These are phyloP conservation scores for Acanthopagrus latus DNA, from an alignment of 2,797 vertebrate species.

Conservation along the genomic window DNA sequence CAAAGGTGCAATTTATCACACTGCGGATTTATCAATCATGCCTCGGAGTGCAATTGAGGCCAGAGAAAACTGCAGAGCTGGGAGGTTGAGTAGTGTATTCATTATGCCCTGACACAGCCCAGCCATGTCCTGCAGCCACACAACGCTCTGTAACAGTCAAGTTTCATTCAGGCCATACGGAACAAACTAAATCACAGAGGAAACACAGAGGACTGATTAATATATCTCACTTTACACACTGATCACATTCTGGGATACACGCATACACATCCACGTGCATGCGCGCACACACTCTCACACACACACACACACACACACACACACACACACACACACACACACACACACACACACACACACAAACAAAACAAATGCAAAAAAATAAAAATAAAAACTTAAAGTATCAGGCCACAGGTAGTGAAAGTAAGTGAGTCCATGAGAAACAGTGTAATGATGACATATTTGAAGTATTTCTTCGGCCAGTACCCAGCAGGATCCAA, in stretches of 20 bases:
- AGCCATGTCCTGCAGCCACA: neutral
- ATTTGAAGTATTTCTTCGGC: neutral
- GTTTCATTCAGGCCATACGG: neutral
- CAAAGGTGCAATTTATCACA: neutral
- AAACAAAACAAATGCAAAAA: neutral
- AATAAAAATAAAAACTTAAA: neutral
- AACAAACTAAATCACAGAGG: neutral
- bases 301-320: neutral
- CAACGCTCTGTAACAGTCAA: neutral
- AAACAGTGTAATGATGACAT: neutral
- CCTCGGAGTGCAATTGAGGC: neutral
- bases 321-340: neutral
- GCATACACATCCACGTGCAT: neutral
- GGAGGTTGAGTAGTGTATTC: neutral
- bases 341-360: neutral
- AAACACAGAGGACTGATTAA: neutral
- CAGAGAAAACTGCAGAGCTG: neutral
- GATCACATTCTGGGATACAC: neutral
- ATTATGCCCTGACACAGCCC: neutral
- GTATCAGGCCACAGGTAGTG: neutral
- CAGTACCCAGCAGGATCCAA: neutral
- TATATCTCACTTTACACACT: neutral
- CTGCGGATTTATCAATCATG: slow-evolving; percentile 12
- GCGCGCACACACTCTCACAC: neutral
- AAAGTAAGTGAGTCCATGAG: neutral